Conservation (phyloP, 2,888 invertebrate genomes). For the Pristionchus fissidentatus region DNA sequence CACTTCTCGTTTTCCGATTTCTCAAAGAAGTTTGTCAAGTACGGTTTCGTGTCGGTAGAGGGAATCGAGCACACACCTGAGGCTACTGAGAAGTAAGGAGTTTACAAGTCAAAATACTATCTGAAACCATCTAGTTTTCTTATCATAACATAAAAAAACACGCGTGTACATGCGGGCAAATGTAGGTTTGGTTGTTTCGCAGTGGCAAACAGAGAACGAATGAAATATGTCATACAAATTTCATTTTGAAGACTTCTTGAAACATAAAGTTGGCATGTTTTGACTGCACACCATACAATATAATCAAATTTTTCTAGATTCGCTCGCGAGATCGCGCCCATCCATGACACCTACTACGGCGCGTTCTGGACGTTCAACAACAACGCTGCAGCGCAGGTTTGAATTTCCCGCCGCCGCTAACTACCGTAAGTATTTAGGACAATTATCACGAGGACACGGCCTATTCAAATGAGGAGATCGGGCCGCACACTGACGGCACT, state of each 20-base stretch:
- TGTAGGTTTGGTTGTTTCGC: background rate
- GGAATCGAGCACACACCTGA: constrained; percentile 58
- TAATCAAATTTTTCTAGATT: constrained; percentile 70
- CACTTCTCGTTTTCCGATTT: constrained; percentile 61
- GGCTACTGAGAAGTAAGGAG: constrained; percentile 55
- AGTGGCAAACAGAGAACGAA: too few species aligned
- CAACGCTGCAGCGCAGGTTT: constrained; percentile 47
- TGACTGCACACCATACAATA: too few species aligned
- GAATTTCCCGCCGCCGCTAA: background rate
- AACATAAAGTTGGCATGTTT: too few species aligned
- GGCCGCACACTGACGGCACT: constrained; percentile 86
- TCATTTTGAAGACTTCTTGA: too few species aligned
- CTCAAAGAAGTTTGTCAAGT: constrained; percentile 61
- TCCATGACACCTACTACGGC: constrained; percentile 84
- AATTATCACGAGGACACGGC: constrained; percentile 83
- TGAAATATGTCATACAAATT: too few species aligned
- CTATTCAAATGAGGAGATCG: constrained; percentile 83
- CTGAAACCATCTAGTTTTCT: too few species aligned
- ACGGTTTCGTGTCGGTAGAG: constrained; percentile 67
- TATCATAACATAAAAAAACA: too few species aligned
- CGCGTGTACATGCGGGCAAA: too few species aligned
- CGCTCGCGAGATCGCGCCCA: constrained; percentile 81
- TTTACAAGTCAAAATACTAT: background rate
- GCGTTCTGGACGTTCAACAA: constrained; percentile 83
- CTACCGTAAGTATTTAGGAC: constrained; percentile 27